Percentiles rank a stretch among this genome's conserved stretches.
These are phyloP conservation scores for Drosophila affinis DNA, from an alignment of 2,888 invertebrate species.

Conservation along the genomic window DNA sequence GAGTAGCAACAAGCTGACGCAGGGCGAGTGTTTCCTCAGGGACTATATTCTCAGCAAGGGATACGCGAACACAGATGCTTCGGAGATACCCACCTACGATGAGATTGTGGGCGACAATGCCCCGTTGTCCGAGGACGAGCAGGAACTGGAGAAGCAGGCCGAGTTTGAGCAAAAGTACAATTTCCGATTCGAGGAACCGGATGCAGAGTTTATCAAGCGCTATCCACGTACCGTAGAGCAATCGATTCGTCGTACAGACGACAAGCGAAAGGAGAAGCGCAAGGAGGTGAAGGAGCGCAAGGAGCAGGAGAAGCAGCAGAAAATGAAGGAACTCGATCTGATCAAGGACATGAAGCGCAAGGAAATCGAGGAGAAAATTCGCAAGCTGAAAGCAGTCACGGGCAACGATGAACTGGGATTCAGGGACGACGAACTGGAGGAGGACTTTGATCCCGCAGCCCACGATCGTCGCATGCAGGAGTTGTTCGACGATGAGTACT, in stretches of 20 bases:
- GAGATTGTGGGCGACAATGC: slow-evolving; percentile 87
- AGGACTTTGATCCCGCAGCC: slow-evolving; percentile 94
- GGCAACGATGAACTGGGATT: slow-evolving; percentile 88
- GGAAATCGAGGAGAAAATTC: slow-evolving; percentile 95
- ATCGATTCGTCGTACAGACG: slow-evolving; percentile 92
- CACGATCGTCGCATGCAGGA: slow-evolving; percentile 94
- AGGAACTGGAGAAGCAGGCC: slow-evolving; percentile 91
- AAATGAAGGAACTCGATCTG: slow-evolving; percentile 93
- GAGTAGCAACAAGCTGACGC: slow-evolving; percentile 91
- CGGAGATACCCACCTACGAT: slow-evolving; percentile 87
- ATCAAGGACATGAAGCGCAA: slow-evolving; percentile 93
- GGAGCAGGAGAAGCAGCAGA: slow-evolving; percentile 90
- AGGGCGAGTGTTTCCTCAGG: slow-evolving; percentile 93
- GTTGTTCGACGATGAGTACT: slow-evolving; percentile 94
- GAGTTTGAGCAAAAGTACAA: slow-evolving; percentile 97
- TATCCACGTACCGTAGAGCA: slow-evolving; percentile 95
- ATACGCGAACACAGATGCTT: slow-evolving; percentile 85
- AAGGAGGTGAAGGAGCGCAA: slow-evolving; percentile 90
- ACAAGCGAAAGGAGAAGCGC: slow-evolving; percentile 90
- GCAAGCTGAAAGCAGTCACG: slow-evolving; percentile 93
- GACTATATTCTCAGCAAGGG: slow-evolving; percentile 96
- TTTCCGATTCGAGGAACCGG: slow-evolving; percentile 98
- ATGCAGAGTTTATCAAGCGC: slow-evolving; percentile 94
- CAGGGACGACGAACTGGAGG: slow-evolving; percentile 92
- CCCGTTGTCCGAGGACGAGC: slow-evolving; percentile 91